Percentiles rank a stretch among this genome's conserved stretches.
Evolutionary conservation across 1,140 invertebrate species (phyloP).

Genomic region (Monochamus saltuarius): DNA sequence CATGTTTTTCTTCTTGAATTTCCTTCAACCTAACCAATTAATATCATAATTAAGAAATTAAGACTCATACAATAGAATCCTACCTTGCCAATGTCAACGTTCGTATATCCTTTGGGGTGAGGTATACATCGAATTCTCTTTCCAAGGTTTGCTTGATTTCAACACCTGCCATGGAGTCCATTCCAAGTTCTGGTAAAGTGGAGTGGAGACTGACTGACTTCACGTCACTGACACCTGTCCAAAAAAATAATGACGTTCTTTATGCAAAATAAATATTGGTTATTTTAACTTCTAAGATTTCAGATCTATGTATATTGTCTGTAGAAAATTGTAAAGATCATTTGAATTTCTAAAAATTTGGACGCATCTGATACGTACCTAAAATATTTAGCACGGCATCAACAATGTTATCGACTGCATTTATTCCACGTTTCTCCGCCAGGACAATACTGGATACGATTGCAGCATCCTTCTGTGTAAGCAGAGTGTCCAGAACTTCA

Average conservation of each 20-base stretch:
- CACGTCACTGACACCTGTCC: conserved; percentile 23
- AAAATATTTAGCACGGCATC: conserved; percentile 67
- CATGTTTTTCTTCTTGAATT: conserved; percentile 20
- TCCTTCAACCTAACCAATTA: conserved; percentile 18
- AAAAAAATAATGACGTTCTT: neutral
- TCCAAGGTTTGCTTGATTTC: conserved; percentile 74
- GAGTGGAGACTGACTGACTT: conserved; percentile 59
- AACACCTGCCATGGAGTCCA: conserved; percentile 88
- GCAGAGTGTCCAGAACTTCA: conserved; percentile 65
- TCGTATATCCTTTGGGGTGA: conserved; percentile 64
- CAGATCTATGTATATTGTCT: neutral
- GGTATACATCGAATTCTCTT: conserved; percentile 62
- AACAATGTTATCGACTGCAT: conserved; percentile 61
- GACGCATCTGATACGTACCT: conserved; percentile 35
- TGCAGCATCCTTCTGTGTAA: conserved; percentile 60
- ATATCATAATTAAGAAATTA: neutral
- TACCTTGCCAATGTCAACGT: conserved; percentile 47
- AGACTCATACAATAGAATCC: neutral
- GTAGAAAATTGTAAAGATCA: conserved; percentile 1
- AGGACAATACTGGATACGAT: conserved; percentile 80
- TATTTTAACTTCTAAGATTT: neutral
- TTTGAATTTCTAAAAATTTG: conserved; percentile 3
- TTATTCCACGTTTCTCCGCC: conserved; percentile 66
- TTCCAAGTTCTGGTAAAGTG: conserved; percentile 79
- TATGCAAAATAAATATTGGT: neutral